Evolutionary conservation across 2,888 invertebrate genomes (phyloP).

Genomic region (Drosophila neonasuta): DNA sequence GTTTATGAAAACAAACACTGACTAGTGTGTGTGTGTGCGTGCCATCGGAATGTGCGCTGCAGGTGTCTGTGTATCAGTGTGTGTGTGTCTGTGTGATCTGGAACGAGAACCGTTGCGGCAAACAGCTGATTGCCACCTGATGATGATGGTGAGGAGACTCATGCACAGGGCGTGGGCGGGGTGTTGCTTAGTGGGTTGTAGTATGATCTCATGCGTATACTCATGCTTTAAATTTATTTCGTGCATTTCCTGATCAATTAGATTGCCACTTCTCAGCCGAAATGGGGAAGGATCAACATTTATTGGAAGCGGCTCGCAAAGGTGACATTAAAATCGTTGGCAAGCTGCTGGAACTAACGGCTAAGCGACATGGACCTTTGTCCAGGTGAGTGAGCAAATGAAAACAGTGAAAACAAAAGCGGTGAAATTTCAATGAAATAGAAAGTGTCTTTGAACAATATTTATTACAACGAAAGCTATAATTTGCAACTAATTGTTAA

Average conservation of each 20-base stretch:
- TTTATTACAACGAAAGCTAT: no score
- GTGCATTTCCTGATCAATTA: not conserved
- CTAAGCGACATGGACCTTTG: constrained; percentile 95
- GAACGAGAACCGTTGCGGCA: constrained; percentile 36
- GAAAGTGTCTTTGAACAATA: no score
- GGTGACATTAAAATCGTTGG: constrained; percentile 94
- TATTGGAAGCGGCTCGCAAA: constrained; percentile 95
- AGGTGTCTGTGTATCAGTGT: constrained; percentile 1
- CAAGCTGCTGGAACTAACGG: constrained; percentile 92
- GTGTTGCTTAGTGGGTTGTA: constrained; percentile 9
- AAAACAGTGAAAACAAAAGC: no score
- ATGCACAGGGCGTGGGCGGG: constrained; percentile 42
- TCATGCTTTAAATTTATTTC: constrained; percentile 1
- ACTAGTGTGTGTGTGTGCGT: constrained; percentile 11
- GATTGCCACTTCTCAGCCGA: constrained; percentile 12
- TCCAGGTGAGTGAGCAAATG: constrained; percentile 86
- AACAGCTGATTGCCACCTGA: constrained; percentile 72
- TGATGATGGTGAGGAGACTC: constrained; percentile 22
- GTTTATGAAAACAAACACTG: constrained; percentile 58
- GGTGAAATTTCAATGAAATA: no score
- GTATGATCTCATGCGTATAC: constrained; percentile 59
- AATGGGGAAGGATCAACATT: constrained; percentile 98
- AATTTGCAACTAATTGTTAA: no score
- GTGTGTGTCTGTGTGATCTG: constrained; percentile 22
- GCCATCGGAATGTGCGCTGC: constrained; percentile 42